Base-by-base conservation (phyloP, 2,888 invertebrate species). In the Deroplatys truncata region DNA sequence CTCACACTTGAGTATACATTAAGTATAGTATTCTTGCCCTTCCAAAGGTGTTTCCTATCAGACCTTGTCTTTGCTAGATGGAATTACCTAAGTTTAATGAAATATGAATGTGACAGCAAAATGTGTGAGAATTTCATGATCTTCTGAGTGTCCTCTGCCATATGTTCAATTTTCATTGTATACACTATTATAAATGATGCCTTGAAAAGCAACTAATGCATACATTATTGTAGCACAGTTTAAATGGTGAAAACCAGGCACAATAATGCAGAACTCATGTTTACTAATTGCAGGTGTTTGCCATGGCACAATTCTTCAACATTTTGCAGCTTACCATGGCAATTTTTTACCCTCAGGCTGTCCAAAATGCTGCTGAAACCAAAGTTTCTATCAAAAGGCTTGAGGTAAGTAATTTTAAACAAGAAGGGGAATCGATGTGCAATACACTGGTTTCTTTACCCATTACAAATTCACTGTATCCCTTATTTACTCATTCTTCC, bases 281-380 rank as follows among this genome's bases (percentile, higher is more conserved):
- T 72, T 4, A 72, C 3, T 72, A 72, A 28, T 87, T 85, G 89
- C 95, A 96, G 92, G 96, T 97, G 0, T 97, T 97, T 93, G 96
- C 97, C 0, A 94, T 97, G 92, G 96, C 97, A 7, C 97, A 97
- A 92, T 96, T 97, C 92, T 97, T 96, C 92, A 97, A 97, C 92
- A 94, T 96, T 28, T 93, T 97, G 82, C 97, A 97, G 93, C 93
- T 95, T 28, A 95, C 95, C 7, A 95, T 96, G 93, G 96, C 96
- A 86, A 96, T 96, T 92, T 95, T 95, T 91, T 95, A 95, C 92
- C 91, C 91, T 15, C 89, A 90, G 43, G 91, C 91, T 15, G 88
- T 91, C 10, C 91, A 90, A 82, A 31, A 88, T 49, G 87, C 89
- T 25, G 91, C 91, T 10, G 91, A 91, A 88, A 89, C 91, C 1